Base-by-base conservation (phyloP, 1,140 invertebrate genomes). In the Eupristina koningsbergeri region DNA sequence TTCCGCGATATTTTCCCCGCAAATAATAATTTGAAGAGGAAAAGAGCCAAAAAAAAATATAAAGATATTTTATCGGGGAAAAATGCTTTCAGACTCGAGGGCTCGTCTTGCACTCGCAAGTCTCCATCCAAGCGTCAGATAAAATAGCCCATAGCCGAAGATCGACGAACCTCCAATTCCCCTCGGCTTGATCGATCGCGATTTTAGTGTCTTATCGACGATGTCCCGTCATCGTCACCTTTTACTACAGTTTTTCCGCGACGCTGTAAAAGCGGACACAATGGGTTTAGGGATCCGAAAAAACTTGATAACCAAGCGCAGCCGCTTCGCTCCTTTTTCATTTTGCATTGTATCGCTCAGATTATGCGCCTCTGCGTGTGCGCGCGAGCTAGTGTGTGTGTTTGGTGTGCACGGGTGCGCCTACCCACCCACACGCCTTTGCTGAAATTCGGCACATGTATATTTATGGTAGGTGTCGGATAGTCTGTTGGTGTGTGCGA, bases 261-360 rank as follows among this genome's bases (percentile, higher is more conserved):
- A 53, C 34, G 80, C 58, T 9, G 75, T 83, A 83, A 83, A 83
- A 83, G 63, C 63, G 61, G 17, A 53, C 75, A 83, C 81, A 83
- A 83, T 83, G 31, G 81, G 75, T 83, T 83, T 71, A 78, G 81
- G 75, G 50, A 77, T 64, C 75, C 74, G 75, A 77, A 83, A n/a
- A 83, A 83, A 83, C 61, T 83, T 71, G 81, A 83, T 83, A 83
- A 78, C 45, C 74, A 22, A 58, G 15, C 50, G 19, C 19, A 53
- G 36, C n/a, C 39, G 63, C 67, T 71, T 41, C 41, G 26, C 29
- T 13, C 75, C 53, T 77, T 61, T 71, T 71, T 71, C 39, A 71
- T 71, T 71, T 36, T 47, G 45, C n/a, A 50, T 82, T 82, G 58
- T 82, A 82, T 82, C 80, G 80, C 22, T 73, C 15, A 15, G 29